A percentile compares a stretch with the other conserved stretches of the same genome.
These are phyloP conservation scores for Cossypha heuglini DNA, from an alignment of 2,797 vertebrate species.

Conservation along the genomic window DNA sequence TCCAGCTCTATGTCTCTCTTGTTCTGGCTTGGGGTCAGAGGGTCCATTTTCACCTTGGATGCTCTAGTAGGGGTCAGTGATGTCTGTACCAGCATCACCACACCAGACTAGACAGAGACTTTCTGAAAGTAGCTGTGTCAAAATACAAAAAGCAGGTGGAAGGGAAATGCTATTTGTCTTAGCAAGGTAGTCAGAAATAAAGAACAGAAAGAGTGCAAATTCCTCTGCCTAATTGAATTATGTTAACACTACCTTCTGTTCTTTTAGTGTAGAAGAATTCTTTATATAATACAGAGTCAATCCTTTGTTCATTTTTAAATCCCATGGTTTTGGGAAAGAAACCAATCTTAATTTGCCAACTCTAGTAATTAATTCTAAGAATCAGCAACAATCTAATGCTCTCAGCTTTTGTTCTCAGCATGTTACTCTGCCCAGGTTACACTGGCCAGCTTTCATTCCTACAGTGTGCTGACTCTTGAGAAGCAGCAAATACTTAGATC, in stretches of 20 bases:
- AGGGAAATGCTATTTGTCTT: not conserved
- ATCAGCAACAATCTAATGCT: not conserved
- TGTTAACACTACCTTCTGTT: not conserved
- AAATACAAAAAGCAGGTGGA: not conserved
- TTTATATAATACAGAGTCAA: constrained; percentile 4
- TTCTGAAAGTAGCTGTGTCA: not conserved
- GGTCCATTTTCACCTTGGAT: not conserved
- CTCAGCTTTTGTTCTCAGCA: constrained; percentile 6
- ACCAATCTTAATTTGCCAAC: constrained; percentile 30
- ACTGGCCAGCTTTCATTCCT: constrained; percentile 16
- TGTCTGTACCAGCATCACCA: not conserved
- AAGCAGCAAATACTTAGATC: not conserved
- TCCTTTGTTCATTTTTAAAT: constrained; percentile 44
- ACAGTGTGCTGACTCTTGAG: not conserved
- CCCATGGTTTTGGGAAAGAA: not conserved
- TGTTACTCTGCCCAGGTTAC: not conserved
- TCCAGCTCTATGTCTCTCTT: not conserved
- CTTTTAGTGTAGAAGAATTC: not conserved
- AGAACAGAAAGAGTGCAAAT: not conserved
- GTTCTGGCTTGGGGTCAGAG: not conserved
- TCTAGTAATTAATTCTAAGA: constrained; percentile 31
- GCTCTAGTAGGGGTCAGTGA: not conserved
- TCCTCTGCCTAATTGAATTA: constrained; percentile 30
- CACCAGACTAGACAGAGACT: not conserved
- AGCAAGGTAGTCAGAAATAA: constrained; percentile 3